Evolutionary conservation across 2,888 invertebrate genomes (phyloP).

Genomic region (Chaetoderma sp.): DNA sequence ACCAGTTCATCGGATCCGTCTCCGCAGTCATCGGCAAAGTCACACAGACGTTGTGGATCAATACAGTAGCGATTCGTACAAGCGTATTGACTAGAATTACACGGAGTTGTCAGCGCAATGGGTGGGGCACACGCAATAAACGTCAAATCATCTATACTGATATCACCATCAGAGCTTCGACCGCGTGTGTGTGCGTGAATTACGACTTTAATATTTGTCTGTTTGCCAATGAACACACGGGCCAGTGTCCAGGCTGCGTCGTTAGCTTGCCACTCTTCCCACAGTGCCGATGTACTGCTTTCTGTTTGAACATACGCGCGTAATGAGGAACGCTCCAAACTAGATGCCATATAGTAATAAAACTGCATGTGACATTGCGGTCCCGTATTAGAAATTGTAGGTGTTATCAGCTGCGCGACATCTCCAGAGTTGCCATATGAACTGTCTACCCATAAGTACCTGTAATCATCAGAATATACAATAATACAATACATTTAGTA

Average conservation of each 20-base stretch:
- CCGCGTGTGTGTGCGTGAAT: slow-evolving; percentile 50
- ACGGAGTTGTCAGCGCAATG: slow-evolving; percentile 23
- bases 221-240: slow-evolving; percentile 47
- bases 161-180: slow-evolving; percentile 43
- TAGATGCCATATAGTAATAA: slow-evolving; percentile 31
- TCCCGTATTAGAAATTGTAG: slow-evolving; percentile 36
- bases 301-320: slow-evolving; percentile 6
- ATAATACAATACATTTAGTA: no score
- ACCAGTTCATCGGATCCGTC: slow-evolving; percentile 58
- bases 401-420: slow-evolving; percentile 16
- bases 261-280: slow-evolving; percentile 38
- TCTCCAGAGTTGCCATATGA: slow-evolving; percentile 40
- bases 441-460: slow-evolving; percentile 50
- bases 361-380: slow-evolving; percentile 46
- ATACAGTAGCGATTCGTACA: slow-evolving; percentile 55
- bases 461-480: no score
- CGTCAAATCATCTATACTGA: slow-evolving; percentile 50
- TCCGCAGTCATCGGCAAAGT: slow-evolving; percentile 59
- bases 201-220: slow-evolving; percentile 35
- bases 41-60: slow-evolving; percentile 45
- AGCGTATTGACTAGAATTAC: slow-evolving; percentile 34
- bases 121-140: slow-evolving; percentile 55
- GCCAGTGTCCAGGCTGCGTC: slow-evolving; percentile 43
- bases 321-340: not conserved
- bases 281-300: slow-evolving; percentile 35